A percentile compares a stretch with the other conserved stretches of the same genome.
Conservation (phyloP, 2,797 vertebrate genomes). For the Pteronotus mesoamericanus region DNA sequence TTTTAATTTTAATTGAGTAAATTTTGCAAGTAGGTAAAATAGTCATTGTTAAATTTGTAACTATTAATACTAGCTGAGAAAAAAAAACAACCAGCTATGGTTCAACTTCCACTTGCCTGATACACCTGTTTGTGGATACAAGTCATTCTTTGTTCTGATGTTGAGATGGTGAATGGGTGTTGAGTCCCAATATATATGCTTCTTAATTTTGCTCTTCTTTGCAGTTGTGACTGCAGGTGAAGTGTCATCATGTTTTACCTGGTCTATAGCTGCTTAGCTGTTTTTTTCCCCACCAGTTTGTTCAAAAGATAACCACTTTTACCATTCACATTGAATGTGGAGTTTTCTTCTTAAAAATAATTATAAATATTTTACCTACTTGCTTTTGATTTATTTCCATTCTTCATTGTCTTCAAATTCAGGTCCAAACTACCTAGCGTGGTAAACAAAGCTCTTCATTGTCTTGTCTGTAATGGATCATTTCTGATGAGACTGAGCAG, state of each 20-base stretch:
- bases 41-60: conserved; percentile 13
- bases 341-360: not conserved
- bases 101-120: not conserved
- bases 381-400: not conserved
- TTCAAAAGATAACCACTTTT: not conserved
- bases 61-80: not conserved
- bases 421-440: not conserved
- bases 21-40: not conserved
- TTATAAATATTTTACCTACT: not conserved
- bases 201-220: not conserved
- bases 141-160: not conserved
- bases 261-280: not conserved
- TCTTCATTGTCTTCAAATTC: not conserved
- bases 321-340: not conserved
- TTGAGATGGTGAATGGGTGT: not conserved
- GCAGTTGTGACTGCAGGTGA: not conserved
- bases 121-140: not conserved
- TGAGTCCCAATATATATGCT: not conserved
- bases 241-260: not conserved
- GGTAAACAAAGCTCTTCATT: not conserved
- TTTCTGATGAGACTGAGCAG: not conserved
- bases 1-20: not conserved
- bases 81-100: not conserved
- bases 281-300: not conserved
- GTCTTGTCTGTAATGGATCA: not conserved